These are phyloP conservation scores for Zoanthus solanderi DNA, from an alignment of 92 coral and sea anemone species.

Conservation along the genomic window DNA sequence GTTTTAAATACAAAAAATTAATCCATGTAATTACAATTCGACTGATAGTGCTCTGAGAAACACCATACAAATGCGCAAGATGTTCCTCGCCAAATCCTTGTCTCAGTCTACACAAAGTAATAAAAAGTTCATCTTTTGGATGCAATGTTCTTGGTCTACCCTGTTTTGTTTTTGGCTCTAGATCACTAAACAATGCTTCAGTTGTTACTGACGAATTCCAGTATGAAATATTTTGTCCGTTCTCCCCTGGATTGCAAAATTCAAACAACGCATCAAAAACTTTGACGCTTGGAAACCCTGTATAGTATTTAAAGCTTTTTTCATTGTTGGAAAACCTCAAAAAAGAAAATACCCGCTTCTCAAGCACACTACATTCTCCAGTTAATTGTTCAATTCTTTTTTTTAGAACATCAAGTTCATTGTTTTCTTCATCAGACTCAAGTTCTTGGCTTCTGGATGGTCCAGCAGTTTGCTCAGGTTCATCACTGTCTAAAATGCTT, in stretches of 20 bases:
- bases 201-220: slow-evolving; percentile 60
- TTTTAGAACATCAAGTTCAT: neutral
- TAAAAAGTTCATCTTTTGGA: slow-evolving; percentile 70
- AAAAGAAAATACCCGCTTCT: slow-evolving; percentile 1
- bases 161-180: slow-evolving; percentile 14
- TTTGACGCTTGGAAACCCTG: slow-evolving; percentile 54
- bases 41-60: slow-evolving; percentile 56
- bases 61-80: slow-evolving; percentile 64
- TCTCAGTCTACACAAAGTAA: slow-evolving; percentile 62
- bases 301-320: slow-evolving; percentile 20
- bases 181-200: neutral
- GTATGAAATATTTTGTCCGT: slow-evolving; percentile 64
- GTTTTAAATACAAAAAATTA: slow-evolving; percentile 62
- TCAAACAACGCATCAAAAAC: slow-evolving; percentile 52
- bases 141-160: slow-evolving; percentile 60
- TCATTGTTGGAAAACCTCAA: neutral
- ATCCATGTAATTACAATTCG: slow-evolving; percentile 70
- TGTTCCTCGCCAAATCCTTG: slow-evolving; percentile 72
- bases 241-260: slow-evolving; percentile 61
- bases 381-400: neutral
- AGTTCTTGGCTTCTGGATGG: slow-evolving; percentile 1
- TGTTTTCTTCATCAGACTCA: neutral
- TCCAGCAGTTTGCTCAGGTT: slow-evolving; percentile 25
- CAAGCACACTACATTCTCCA: neutral
- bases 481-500: neutral